Base-by-base conservation (phyloP, 2,888 invertebrate genomes). In the Luperina testacea region DNA sequence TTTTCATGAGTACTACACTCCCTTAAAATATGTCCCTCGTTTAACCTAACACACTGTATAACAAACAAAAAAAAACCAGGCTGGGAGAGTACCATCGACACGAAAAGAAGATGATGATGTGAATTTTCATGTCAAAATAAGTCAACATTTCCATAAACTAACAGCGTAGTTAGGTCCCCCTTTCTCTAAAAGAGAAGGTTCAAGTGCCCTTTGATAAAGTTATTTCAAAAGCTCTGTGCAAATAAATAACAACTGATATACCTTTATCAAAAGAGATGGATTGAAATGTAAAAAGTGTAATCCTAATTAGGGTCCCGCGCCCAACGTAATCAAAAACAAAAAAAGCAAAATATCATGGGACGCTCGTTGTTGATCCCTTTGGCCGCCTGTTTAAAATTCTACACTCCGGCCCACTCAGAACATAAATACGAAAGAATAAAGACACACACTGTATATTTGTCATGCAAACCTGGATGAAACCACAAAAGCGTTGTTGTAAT, bases 401-500 rank as follows among this genome's bases (percentile, higher is more conserved):
- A 83, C 87, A 86, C 75, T 79, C 70, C 75, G 68, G 85, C 81
- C 75, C 79, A 77, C 73, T 77, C 78, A 48, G 80, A 87, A 90
- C 86, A 89, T 88, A 90, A 90, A 92, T 88, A 86, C 88, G 53
- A 87, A 90, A 92, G 86, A 90, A 92, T 92, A 89, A 81, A 59
- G 17, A 87, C 85, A 84, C 86, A 83, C 83, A 48, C 15, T 59
- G 57, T 59, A 89, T 90, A 90, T 92, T 92, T 92, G 91, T 90
- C 90, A 91, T 89, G 87, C 87, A 87, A 86, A 86, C 86, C 88
- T 88, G 87, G 86, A 87, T 85, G 87, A 89, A 92, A 92, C 92
- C 92, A 90, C 93, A 93, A 92, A 88, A 92, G 91, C 92, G 90
- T 90, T 87, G 90, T 88, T 92, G 91, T 94, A 93, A 94, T 94